Evolutionary conservation across 2,888 invertebrate species (phyloP), one percentile per base, ranked within the genome.

Genomic region (Chironomus tentans): DNA sequence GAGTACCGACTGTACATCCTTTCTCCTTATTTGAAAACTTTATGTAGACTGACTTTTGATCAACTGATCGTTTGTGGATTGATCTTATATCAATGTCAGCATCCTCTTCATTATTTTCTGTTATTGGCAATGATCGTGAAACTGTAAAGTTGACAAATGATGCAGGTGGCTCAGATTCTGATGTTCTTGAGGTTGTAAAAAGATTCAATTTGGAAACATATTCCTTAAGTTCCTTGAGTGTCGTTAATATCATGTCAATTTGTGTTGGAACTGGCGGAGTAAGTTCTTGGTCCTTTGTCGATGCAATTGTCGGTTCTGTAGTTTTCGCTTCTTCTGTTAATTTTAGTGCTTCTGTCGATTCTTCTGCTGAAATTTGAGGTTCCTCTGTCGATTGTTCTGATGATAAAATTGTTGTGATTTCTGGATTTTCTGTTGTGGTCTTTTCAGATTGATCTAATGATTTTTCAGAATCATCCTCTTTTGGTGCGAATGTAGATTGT

Each of bases 81-180:
- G 47, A 70, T 5, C 56, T 22, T 7, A 12, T 15, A 18, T 61
- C 28, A 15, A 50, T 7, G 13, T n/a, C 56, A 5, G 4, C 61
- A 38, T 7, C 10, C 38, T 38, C 38, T 38, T 38, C 38, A 38
- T 38, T 38, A 38, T 38, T 69, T 50, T 28, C 24, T 12, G 10
- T 65, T 10, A 24, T 22, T 24, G 21, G 24, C 18, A 65, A 12
- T 76, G 68, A 47, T 28, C 62, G 24, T 47, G 74, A 68, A 1
- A 76, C 69, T 24, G 76, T 76, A 46, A 22, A 76, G 38, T 68
- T 76, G 0, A 76, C 76, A 50, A 76, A 76, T 46, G 68, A 38
- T 6, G 68, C 61, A 50, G 18, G 10, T 56, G 13, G 22, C 22
- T 47, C 68, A 22, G 47, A 4, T 65, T 38, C n/a, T n/a, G 65